Evolutionary conservation across 1,140 invertebrate genomes (phyloP).

Genomic region (Drosophila tropicalis): DNA sequence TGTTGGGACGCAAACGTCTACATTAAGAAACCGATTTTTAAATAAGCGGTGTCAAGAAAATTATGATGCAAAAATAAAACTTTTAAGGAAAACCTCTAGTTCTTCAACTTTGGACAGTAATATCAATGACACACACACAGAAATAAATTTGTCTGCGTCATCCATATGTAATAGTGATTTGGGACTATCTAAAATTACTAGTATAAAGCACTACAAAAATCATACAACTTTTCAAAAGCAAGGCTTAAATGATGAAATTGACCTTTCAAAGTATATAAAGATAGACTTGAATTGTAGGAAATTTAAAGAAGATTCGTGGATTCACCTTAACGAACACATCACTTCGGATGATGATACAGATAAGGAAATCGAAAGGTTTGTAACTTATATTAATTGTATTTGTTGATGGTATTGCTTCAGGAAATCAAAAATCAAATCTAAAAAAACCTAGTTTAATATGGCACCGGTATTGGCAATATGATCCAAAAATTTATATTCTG

Average conservation of each 20-base stretch:
- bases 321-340: not conserved
- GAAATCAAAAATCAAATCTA: too few relatives aligned
- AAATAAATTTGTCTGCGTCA: not conserved
- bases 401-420: too few relatives aligned
- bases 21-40: constrained; percentile 3
- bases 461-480: too few relatives aligned
- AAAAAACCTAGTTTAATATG: too few relatives aligned
- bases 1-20: constrained; percentile 12
- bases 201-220: not conserved
- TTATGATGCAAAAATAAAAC: constrained; percentile 43
- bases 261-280: constrained; percentile 64
- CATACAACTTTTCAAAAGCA: not conserved
- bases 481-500: too few relatives aligned
- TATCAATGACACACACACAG: not conserved
- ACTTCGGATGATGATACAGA: constrained; percentile 53
- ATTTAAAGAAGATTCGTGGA: not conserved
- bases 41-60: constrained; percentile 38
- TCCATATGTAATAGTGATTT: not conserved
- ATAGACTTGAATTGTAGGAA: constrained; percentile 45
- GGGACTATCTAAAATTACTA: not conserved
- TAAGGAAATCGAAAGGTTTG: constrained; percentile 72
- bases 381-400: not conserved
- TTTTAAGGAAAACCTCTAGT: constrained; percentile 41
- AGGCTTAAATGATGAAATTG: constrained; percentile 62
- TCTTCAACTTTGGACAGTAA: constrained; percentile 28